Percentiles rank a stretch among this genome's conserved stretches.
phyloP scores from a whole-genome alignment of 2,113 vertebrate species.

The Cryptoleucopteryx plumbea region DNA sequence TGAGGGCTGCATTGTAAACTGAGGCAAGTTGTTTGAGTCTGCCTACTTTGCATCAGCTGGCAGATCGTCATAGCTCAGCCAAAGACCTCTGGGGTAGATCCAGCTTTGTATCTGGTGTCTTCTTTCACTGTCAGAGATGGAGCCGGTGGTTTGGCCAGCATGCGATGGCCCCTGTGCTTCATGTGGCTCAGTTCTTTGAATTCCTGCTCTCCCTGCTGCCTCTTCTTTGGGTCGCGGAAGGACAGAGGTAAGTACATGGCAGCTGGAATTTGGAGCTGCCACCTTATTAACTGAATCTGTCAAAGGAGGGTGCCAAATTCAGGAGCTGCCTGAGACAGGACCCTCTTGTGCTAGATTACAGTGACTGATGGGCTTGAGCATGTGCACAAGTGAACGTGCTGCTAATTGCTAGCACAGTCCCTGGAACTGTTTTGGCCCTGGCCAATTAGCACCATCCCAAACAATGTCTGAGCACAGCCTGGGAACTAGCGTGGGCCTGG shows the following conservation, averaged over 20 bases:
- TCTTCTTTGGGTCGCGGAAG: not conserved
- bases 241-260: not conserved
- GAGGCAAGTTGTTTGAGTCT: not conserved
- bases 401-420: constrained; percentile 36
- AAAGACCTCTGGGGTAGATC: not conserved
- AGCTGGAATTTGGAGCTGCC: not conserved
- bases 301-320: not conserved
- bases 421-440: not conserved
- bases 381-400: not conserved
- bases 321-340: not conserved
- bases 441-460: constrained; percentile 42
- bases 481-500: not conserved
- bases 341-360: not conserved
- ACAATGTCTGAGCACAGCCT: constrained; percentile 32
- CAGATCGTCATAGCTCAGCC: not conserved
- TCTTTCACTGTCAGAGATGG: not conserved
- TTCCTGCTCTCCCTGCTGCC: not conserved
- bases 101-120: not conserved
- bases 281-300: not conserved
- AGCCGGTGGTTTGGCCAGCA: not conserved
- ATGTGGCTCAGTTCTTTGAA: not conserved
- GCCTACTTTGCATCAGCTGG: not conserved
- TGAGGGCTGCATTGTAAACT: not conserved
- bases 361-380: not conserved
- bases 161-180: not conserved